Evolutionary conservation across 2,888 invertebrate species (phyloP), one percentile per base, ranked within the genome.

Genomic region (Dynastes grantii): DNA sequence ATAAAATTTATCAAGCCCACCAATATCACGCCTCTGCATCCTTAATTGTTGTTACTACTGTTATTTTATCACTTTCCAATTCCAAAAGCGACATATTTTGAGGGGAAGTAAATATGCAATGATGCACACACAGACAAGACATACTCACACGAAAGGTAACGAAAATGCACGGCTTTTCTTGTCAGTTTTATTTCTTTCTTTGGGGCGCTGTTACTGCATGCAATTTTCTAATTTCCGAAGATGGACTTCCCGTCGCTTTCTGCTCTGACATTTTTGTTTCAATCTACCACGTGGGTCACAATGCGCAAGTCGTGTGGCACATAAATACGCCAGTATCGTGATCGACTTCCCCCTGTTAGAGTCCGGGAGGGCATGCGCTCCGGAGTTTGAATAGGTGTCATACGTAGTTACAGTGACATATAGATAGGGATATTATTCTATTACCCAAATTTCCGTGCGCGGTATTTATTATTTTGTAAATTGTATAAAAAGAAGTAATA

Each of bases 271-370:
- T 37, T 22, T 68, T 58, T 45, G 73, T 73, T 73, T 58, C 73
- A 22, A 73, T 73, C 45, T 11, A 73, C 22, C 73, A 73, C 73
- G 73, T 73, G 73, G 61, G 0, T 13, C n/a, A 11, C 27, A 73
- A 4, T 73, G 73, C 73, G 73, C 73, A 73, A n/a, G 73, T 73
- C 73, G 16, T 22, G 16, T 9, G 61, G 73, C 45, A 73, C 58
- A 73, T 73, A 73, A 73, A 73, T 73, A 58, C 58, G 53, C 73
- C 45, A 61, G 73, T 61, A 11, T 53, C 16, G 45, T 73, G 40
- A 73, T 73, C 73, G 73, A 73, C 53, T 78, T 73, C 64, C 71
- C 77, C 32, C 63, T 65, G 65, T 63, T 75, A 64, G 40, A 8
- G 9, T 16, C 11, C 32, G 63, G 71, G 53, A 55, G 53, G 70